Evolutionary conservation across 1,140 invertebrate species (phyloP), one percentile per base, ranked within the genome.

Genomic region (Brachionus sp.): DNA sequence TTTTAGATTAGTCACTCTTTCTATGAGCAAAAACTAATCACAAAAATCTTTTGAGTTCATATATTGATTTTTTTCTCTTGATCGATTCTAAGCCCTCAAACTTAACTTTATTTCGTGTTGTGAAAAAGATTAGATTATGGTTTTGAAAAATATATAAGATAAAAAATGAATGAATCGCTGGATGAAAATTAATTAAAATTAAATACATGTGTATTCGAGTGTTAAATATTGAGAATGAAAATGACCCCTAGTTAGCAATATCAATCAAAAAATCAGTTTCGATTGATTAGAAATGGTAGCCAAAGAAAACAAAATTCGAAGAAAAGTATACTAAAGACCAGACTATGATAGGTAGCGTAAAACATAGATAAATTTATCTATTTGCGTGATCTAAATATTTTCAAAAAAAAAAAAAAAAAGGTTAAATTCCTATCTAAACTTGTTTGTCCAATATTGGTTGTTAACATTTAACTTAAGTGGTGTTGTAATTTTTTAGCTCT

Each of bases 301-400:
- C 9, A 29, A 66, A 33, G 25, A 33, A 33, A 66, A 66, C 25
- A 66, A 25, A 66, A 66, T 33, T 66, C 5, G 33, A 57, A 57
- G 16, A 70, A 70, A 66, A 66, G 64, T 33, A 37, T 13, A 66
- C 64, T 12, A 33, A 66, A 37, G 33, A 66, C 50, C 50, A 57
- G 50, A 23, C 50, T 9, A 19, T 57, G 50, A 19, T 57, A 57
- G 50, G 50, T 57, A 57, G 50, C 50, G 50, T 23, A 57, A 19
- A 29, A 39, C 16, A 70, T 19, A 39, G 16, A 39, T 39, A 70
- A 37, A 70, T 70, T 37, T 37, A 70, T 37, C 66, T 70, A 70
- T 70, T 70, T 70, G 37, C 66, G 66, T 70, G 66, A 70, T 70
- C 66, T 70, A 70, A 39, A 68, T 70, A 7, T 70, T 70, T 70